Conservation (phyloP, 2,888 invertebrate species). For the Orthosia gothica region DNA sequence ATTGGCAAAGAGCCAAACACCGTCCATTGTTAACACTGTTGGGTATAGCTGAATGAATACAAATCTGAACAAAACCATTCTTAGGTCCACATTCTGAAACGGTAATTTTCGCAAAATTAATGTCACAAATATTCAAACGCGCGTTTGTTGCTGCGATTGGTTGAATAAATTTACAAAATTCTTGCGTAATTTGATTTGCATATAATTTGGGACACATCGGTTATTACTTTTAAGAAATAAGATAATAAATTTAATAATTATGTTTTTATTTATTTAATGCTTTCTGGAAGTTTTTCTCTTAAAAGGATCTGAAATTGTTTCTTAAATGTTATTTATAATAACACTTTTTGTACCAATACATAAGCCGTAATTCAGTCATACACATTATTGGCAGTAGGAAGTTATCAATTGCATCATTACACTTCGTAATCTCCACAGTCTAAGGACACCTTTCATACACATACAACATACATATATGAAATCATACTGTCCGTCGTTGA, state of each 20-base stretch:
- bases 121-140: too few species aligned
- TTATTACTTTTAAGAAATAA: too few species aligned
- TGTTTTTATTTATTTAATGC: too few species aligned
- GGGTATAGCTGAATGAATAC: neutral
- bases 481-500: conserved; percentile 36
- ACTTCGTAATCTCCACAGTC: neutral
- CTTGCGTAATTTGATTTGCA: too few species aligned
- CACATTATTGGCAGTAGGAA: conserved; percentile 29
- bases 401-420: conserved; percentile 26
- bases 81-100: neutral
- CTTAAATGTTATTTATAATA: neutral
- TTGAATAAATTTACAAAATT: too few species aligned
- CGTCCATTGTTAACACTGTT: neutral
- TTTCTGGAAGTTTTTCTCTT: too few species aligned
- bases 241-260: too few species aligned
- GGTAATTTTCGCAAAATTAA: too few species aligned
- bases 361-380: neutral
- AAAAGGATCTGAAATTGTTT: neutral
- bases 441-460: conserved; percentile 33
- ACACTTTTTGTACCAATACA: neutral
- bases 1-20: conserved; percentile 8
- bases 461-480: conserved; percentile 10
- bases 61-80: neutral
- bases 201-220: too few species aligned
- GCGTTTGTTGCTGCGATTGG: too few species aligned